A percentile compares a stretch with the other conserved stretches of the same genome.
These are phyloP conservation scores for Pseudococcus jackbeardsleyi DNA, from an alignment of 2,888 invertebrate genomes.

Conservation along the genomic window DNA sequence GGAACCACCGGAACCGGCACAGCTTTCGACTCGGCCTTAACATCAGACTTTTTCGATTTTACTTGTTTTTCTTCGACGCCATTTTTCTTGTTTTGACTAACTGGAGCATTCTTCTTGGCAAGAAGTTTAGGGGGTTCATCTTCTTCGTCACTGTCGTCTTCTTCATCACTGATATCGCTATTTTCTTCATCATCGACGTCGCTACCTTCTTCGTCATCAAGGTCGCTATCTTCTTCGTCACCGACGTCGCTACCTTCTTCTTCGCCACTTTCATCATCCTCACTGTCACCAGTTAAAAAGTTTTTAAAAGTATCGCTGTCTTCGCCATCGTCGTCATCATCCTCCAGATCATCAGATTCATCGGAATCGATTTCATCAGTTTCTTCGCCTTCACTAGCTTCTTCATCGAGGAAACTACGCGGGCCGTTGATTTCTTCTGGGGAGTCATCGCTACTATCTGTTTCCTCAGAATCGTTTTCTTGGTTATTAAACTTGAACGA, in stretches of 20 bases:
- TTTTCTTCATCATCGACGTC: neutral
- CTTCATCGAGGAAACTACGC: neutral
- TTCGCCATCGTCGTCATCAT: neutral
- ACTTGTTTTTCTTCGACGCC: neutral
- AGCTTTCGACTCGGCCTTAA: neutral
- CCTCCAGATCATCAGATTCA: neutral
- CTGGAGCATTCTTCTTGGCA: neutral
- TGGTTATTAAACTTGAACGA: neutral
- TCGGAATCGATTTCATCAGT: conserved; percentile 22
- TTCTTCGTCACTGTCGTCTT: neutral
- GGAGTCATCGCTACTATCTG: neutral
- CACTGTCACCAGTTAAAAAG: neutral
- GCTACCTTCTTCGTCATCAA: neutral
- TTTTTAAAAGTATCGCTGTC: conserved; percentile 20
- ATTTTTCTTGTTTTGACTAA: neutral
- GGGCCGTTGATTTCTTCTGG: neutral
- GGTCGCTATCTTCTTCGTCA: neutral
- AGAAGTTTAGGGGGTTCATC: neutral
- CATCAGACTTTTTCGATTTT: too few relatives aligned
- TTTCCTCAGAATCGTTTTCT: neutral
- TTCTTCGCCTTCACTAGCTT: conserved; percentile 22
- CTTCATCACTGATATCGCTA: neutral
- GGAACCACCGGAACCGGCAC: neutral
- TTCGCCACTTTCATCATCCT: neutral
- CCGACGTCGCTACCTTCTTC: neutral